These are phyloP conservation scores for Lemur catta DNA, from an alignment of 2,797 vertebrate species.

Conservation along the genomic window DNA sequence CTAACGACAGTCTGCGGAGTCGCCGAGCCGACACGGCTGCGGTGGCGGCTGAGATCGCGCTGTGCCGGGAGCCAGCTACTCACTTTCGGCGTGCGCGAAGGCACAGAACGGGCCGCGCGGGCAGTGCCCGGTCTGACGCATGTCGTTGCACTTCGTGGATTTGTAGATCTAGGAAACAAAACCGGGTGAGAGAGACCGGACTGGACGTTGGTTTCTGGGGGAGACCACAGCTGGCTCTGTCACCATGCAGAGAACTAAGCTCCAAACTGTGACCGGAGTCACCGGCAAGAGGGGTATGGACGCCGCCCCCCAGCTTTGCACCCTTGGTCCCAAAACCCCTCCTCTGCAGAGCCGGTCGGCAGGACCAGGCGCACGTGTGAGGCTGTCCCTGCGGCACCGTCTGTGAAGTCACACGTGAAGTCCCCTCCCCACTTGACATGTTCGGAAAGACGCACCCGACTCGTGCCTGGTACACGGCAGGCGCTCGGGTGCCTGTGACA, in stretches of 20 bases:
- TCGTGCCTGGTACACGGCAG: neutral
- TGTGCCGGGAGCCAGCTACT: conserved; percentile 69
- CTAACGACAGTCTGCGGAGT: neutral
- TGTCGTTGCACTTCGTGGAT: conserved; percentile 96
- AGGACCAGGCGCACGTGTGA: accelerated
- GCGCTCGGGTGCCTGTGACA: neutral
- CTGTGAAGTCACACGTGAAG: neutral
- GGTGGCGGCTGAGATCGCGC: neutral
- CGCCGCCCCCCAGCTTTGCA: accelerated
- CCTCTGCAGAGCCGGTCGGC: accelerated
- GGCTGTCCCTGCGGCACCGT: neutral
- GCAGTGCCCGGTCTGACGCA: conserved; percentile 94
- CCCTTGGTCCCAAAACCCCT: accelerated
- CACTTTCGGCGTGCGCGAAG: conserved; percentile 95
- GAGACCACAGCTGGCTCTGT: accelerated
- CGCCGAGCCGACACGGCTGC: neutral
- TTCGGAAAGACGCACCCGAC: neutral
- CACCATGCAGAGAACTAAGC: accelerated
- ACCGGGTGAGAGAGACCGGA: accelerated
- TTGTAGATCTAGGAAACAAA: conserved; percentile 91
- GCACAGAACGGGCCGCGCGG: conserved; percentile 96
- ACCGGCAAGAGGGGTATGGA: accelerated
- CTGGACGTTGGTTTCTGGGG: neutral
- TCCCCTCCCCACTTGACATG: accelerated
- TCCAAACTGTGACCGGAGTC: accelerated